Evolutionary conservation across 2,797 vertebrate genomes (phyloP), one percentile per base, ranked within the genome.

Genomic region (Lycodopsis pacificus): DNA sequence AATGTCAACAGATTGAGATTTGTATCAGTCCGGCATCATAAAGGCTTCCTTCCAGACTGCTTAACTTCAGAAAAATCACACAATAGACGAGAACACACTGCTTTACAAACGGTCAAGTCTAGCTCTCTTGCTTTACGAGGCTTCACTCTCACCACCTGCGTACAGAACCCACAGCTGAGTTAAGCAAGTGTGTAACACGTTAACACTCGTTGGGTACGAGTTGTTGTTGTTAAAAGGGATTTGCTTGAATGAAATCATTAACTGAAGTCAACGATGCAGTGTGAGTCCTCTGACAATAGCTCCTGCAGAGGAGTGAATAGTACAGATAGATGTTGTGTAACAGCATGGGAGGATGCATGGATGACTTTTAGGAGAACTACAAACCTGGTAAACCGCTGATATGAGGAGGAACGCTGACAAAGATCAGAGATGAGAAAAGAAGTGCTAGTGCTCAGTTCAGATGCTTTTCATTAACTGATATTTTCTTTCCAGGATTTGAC

Each of bases 211-310:
- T 66, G 62, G 51, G 42, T 34, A 8, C 40, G 36, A 13, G 36
- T 19, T 75, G 69, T 79, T 77, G 53, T 78, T 75, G 49, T 77
- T 46, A 48, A 48, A 62, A n/a, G 30, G 61, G 71, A n/a, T 78
- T 71, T 77, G 59, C 20, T 38, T 49, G 76, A 66, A 70, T 34
- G 61, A 66, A 71, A 80, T 80, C 74, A 83, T 82, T 69, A 69
- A 64, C 20, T 32, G 53, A 56, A 65, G 34, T 42, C 22, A 67
- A 46, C 4, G 4, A 67, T 56, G 65, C 70, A 57, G 83, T 67
- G 34, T 82, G 79, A 86, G 79, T 87, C 76, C 84, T 70, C 27
- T 30, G 53, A 73, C 63, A 49, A 8, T 3, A 53, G 67, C 63
- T 82, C 42, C 38, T 58, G 53, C 68, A 25, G 46, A 2, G 75